Evolutionary conservation across 2,888 invertebrate genomes (phyloP).

Genomic region (Merodon equestris): DNA sequence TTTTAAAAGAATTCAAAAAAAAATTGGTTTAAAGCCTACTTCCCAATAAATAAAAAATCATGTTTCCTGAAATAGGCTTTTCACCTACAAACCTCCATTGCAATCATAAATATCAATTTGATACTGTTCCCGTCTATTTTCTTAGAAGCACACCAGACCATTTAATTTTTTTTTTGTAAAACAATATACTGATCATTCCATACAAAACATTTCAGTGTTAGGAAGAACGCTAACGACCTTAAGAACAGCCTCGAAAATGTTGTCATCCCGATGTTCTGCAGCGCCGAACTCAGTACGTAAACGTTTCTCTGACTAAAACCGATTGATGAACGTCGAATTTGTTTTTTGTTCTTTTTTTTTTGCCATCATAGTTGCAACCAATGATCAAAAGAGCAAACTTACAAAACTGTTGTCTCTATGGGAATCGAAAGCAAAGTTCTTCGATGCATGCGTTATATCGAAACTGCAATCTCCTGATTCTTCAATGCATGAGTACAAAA

Average conservation of each 20-base stretch:
- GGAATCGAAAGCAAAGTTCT: conserved; percentile 97
- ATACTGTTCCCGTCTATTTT: too few species aligned
- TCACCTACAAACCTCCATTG: too few species aligned
- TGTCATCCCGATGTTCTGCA: conserved; percentile 99
- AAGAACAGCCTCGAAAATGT: conserved; percentile 96
- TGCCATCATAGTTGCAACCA: conserved; percentile 85
- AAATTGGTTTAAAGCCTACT: too few species aligned
- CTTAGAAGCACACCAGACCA: too few species aligned
- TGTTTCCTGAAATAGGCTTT: too few species aligned
- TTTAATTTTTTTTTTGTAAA: too few species aligned
- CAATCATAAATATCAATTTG: too few species aligned
- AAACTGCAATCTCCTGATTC: conserved; percentile 92
- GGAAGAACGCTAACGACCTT: conserved; percentile 96
- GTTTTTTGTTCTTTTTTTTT: too few species aligned
- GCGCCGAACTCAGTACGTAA: conserved; percentile 82
- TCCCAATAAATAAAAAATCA: too few species aligned
- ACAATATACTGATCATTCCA: conserved; percentile 25
- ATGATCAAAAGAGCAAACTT: conserved; percentile 93
- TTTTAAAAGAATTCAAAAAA: too few species aligned
- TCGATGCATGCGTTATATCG: conserved; percentile 89
- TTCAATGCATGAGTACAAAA: conserved; percentile 94
- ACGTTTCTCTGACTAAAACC: background rate
- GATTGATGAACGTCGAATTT: too few species aligned
- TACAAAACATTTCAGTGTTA: conserved; percentile 84
- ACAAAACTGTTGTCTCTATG: conserved; percentile 96